Evolutionary conservation across 2,113 vertebrate genomes (phyloP).

Genomic region (Tichodroma muraria): DNA sequence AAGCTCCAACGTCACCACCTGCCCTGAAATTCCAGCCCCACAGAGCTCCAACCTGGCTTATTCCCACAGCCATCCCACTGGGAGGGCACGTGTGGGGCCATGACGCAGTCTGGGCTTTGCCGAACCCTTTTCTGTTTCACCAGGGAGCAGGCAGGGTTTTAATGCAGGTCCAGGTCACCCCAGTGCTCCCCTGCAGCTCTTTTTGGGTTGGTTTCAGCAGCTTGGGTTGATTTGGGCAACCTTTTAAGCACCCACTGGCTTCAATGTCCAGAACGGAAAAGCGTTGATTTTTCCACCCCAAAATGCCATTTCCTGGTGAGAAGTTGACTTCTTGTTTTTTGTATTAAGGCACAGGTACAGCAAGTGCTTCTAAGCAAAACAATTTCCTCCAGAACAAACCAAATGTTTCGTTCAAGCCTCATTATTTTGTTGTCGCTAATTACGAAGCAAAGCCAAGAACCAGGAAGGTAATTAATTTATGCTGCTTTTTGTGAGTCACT

Average conservation of each 20-base stretch:
- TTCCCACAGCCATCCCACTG: background rate
- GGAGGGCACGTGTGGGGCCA: background rate
- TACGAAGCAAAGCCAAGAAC: background rate
- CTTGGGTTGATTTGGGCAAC: background rate
- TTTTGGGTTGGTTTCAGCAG: background rate
- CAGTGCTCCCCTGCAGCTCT: background rate
- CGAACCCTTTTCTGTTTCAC: background rate
- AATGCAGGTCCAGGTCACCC: background rate
- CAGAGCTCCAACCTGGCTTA: fast-evolving
- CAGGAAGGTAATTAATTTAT: constrained; percentile 16
- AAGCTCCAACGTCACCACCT: background rate
- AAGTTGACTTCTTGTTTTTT: background rate
- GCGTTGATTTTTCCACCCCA: background rate
- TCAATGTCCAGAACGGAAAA: background rate
- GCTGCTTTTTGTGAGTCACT: constrained; percentile 13
- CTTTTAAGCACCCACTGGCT: background rate
- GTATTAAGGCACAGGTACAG: background rate
- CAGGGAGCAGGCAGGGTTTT: background rate
- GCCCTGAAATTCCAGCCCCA: background rate
- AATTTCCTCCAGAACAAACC: background rate
- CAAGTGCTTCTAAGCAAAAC: background rate
- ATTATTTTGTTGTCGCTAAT: constrained; percentile 14
- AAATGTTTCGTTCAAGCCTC: constrained; percentile 3
- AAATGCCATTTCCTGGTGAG: background rate
- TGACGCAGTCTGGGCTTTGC: background rate